Evolutionary conservation across 2,113 vertebrate species (phyloP).

Genomic region (Calyptommatus sinebrachiatus): DNA sequence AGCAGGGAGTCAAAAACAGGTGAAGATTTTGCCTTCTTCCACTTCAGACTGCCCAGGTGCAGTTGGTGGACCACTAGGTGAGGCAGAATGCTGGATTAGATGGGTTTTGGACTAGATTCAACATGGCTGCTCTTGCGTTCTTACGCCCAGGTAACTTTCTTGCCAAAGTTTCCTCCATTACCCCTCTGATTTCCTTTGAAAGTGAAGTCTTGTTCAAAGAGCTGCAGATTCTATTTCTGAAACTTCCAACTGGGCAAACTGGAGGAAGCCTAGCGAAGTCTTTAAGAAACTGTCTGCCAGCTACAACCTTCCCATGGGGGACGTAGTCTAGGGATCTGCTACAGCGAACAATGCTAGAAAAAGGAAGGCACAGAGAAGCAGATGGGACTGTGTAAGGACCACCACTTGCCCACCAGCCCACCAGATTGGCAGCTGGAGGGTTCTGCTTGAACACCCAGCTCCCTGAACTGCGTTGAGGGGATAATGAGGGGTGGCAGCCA

Average conservation of each 20-base stretch:
- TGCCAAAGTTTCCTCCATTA: not conserved
- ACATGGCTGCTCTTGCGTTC: too few relatives aligned
- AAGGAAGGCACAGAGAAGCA: not conserved
- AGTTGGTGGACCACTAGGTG: too few relatives aligned
- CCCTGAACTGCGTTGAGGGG: accelerated
- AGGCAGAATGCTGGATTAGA: not conserved
- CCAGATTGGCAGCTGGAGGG: not conserved
- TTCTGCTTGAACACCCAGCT: not conserved
- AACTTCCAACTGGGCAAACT: not conserved
- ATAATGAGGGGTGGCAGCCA: slow-evolving; percentile 7
- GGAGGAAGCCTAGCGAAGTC: too few relatives aligned
- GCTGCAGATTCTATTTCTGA: not conserved
- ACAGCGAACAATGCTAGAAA: not conserved
- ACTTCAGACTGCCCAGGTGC: too few relatives aligned
- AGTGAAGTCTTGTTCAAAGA: not conserved
- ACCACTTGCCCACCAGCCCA: not conserved
- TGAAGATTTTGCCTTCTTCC: too few relatives aligned
- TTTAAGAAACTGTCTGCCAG: not conserved
- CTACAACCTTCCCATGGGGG: not conserved
- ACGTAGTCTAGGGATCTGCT: not conserved
- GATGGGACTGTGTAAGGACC: not conserved
- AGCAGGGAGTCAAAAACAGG: too few relatives aligned
- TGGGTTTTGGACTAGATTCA: too few relatives aligned
- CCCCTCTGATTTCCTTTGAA: not conserved
- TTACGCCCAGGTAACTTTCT: not conserved